Evolutionary conservation across 2,113 vertebrate genomes (phyloP).

Genomic region (Brachyhypopomus gauderio): DNA sequence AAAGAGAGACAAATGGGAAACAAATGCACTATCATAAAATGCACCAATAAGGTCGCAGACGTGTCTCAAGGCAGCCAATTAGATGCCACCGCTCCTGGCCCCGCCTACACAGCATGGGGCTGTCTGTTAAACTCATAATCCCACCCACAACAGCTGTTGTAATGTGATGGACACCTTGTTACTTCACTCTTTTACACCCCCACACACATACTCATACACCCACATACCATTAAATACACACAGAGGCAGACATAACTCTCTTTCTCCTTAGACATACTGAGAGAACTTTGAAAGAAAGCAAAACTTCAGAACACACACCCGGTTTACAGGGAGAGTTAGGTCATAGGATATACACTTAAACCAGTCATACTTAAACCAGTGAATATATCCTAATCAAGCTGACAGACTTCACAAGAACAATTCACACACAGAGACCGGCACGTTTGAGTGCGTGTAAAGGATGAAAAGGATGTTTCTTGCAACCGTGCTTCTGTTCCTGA

Average conservation of each 20-base stretch:
- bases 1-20: constrained; percentile 30
- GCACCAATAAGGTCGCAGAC: constrained; percentile 39
- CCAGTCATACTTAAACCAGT: background rate
- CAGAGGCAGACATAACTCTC: constrained; percentile 37
- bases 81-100: background rate
- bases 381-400: background rate
- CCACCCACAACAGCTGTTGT: constrained; percentile 54
- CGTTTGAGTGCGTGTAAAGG: constrained; percentile 31
- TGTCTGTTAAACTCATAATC: constrained; percentile 48
- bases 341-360: background rate
- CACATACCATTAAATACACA: constrained; percentile 49
- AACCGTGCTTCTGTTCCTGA: constrained; percentile 77
- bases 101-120: constrained; percentile 41
- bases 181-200: constrained; percentile 33
- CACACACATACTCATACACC: constrained; percentile 47
- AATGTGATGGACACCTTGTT: constrained; percentile 37
- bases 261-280: constrained; percentile 33
- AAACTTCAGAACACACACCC: background rate
- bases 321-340: background rate
- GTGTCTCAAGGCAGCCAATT: constrained; percentile 13
- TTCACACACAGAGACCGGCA: constrained; percentile 42
- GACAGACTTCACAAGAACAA: constrained; percentile 13
- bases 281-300: background rate
- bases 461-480: constrained; percentile 41
- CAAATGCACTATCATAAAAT: constrained; percentile 38